Conservation (phyloP, 2,113 vertebrate genomes). For the Budorcas taxicolor region DNA sequence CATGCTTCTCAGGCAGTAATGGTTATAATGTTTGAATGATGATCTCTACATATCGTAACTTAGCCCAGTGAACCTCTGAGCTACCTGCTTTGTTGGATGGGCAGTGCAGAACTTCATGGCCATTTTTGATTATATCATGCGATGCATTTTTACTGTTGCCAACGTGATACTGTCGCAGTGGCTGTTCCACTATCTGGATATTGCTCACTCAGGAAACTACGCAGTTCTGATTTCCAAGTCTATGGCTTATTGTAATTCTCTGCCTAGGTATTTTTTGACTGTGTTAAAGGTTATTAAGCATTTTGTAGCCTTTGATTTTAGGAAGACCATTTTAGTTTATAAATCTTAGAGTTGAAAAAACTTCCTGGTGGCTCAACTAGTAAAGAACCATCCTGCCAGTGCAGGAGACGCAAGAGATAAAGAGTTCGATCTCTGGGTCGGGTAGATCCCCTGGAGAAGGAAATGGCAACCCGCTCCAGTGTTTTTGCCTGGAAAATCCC, state of each 20-base stretch:
- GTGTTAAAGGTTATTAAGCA: not conserved
- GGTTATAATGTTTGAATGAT: not conserved
- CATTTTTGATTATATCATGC: not conserved
- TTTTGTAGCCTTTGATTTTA: not conserved
- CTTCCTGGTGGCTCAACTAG: not conserved
- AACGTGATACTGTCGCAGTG: not conserved
- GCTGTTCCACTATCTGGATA: not conserved
- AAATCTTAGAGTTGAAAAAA: not conserved
- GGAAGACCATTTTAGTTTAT: not conserved
- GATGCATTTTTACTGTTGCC: not conserved
- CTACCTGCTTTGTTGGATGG: not conserved
- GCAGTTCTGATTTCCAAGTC: not conserved
- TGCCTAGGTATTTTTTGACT: not conserved
- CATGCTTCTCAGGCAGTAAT: not conserved
- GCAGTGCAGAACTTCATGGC: not conserved
- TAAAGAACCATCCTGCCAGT: not conserved
- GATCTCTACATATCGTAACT: not conserved
- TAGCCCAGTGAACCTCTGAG: not conserved
- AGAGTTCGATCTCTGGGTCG: not conserved
- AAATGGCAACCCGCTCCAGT: not conserved
- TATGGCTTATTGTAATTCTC: not conserved
- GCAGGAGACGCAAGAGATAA: not conserved
- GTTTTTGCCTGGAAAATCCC: not conserved
- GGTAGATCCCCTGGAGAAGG: not conserved
- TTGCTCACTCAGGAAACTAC: not conserved